Evolutionary conservation across 2,113 vertebrate species (phyloP).

Genomic region (Otus sunia): DNA sequence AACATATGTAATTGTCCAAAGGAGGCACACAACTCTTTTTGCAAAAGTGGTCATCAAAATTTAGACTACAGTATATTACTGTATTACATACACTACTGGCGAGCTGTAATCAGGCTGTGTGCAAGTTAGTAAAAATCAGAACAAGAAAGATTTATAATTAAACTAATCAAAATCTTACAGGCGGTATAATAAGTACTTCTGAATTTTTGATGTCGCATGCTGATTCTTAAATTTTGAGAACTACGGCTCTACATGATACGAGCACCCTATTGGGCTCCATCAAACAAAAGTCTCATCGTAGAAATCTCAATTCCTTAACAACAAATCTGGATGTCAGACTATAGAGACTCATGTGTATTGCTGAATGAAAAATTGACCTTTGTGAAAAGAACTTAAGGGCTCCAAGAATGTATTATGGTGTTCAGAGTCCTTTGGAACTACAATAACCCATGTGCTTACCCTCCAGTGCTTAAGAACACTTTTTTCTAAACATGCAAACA

Average conservation of each 20-base stretch:
- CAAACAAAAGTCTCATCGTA: slow-evolving; percentile 5
- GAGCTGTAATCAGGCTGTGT: background rate
- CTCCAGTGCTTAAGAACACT: background rate
- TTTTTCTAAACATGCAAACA: background rate
- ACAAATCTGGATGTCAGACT: background rate
- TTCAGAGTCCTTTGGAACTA: background rate
- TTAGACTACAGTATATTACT: background rate
- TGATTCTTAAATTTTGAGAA: slow-evolving; percentile 39
- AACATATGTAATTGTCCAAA: background rate
- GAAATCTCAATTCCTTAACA: background rate
- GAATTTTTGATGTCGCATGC: slow-evolving; percentile 22
- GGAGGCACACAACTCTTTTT: background rate
- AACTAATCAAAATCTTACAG: slow-evolving; percentile 57
- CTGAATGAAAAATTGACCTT: background rate
- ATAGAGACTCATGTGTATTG: background rate
- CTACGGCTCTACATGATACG: background rate
- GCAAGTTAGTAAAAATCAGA: slow-evolving; percentile 30
- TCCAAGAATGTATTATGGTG: background rate
- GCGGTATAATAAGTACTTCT: slow-evolving; percentile 1
- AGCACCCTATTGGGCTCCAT: slow-evolving; percentile 24
- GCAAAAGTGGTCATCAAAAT: background rate
- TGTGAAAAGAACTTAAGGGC: background rate
- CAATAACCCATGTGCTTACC: background rate
- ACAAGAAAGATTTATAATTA: slow-evolving; percentile 46
- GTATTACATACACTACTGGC: background rate